A percentile compares a stretch with the other conserved stretches of the same genome.
Conservation (phyloP, 2,888 invertebrate species). For the Eilema caniola region DNA sequence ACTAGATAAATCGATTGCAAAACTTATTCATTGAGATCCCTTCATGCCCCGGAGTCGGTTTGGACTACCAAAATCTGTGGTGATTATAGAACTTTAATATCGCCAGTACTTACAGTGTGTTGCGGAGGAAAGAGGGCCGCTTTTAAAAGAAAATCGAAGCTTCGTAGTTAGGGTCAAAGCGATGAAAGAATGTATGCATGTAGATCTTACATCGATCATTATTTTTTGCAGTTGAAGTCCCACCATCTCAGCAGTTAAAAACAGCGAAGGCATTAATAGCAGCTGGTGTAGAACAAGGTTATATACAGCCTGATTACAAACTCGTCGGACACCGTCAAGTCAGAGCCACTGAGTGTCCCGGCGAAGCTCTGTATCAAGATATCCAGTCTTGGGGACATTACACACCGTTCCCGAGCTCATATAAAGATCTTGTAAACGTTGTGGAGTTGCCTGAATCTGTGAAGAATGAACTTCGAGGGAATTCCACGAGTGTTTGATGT, state of each 20-base stretch:
- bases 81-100: too few relatives aligned
- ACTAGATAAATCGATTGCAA: too few relatives aligned
- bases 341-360: conserved; percentile 89
- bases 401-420: conserved; percentile 6
- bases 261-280: conserved; percentile 86
- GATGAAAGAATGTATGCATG: too few relatives aligned
- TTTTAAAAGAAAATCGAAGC: too few relatives aligned
- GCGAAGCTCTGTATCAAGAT: conserved; percentile 87
- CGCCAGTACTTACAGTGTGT: too few relatives aligned
- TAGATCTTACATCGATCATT: conserved; percentile 8
- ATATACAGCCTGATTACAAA: conserved; percentile 86
- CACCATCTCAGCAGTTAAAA: conserved; percentile 85
- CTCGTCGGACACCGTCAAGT: conserved; percentile 88
- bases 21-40: too few relatives aligned
- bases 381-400: conserved; percentile 86
- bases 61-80: too few relatives aligned
- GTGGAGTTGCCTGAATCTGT: conserved; percentile 4
- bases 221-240: conserved; percentile 82
- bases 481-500: background rate
- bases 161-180: too few relatives aligned
- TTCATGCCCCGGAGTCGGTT: too few relatives aligned
- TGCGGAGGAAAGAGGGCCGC: too few relatives aligned
- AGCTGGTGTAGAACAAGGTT: conserved; percentile 86
- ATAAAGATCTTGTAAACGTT: conserved; percentile 11
- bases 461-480: background rate